Evolutionary conservation across 2,113 vertebrate species (phyloP), one percentile per base, ranked within the genome.

Genomic region (Chlamydotis undulata): DNA sequence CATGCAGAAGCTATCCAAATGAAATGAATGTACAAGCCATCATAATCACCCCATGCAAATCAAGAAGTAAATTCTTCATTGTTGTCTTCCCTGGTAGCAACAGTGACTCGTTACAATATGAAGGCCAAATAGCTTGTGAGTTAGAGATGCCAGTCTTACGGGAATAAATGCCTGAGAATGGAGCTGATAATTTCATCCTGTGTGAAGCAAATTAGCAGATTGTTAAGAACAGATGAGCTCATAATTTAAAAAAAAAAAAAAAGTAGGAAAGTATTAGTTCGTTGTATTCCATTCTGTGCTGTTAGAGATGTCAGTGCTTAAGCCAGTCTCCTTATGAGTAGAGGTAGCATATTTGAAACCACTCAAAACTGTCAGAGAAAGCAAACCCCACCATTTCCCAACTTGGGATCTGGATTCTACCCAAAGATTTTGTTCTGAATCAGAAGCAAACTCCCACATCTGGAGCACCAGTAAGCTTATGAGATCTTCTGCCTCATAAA

Each of bases 371-470:
- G 93, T 94, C 95, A 97, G 70, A 94, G 86, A 97, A 97, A 95
- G 70, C 43, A 97, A 98, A 95, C 50, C 10, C 63, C 91, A 78
- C 70, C 86, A 85, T 98, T 98, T 97, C 96, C 92, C 86, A 96
- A 47, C 41, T 96, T 89, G 76, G 88, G 86, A 96, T 96, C 93
- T 98, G 98, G 96, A 97, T 35, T 86, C 83, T 83, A 57, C 93
- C 92, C 97, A 98, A 65, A 8, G 15, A 95, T 96, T 97, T 98
- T 96, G 94, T 79, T 97, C 94, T 94, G 96, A 97, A 95, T 98
- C 97, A 97, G 84, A 88, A 96, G 83, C 90, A 98, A 97, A 93
- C 75, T 97, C 65, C 71, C 90, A 95, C 94, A 97, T 97, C 94
- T 98, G 95, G 96, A 90, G 63, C n/a, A 93, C 87, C 83, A 96